A percentile compares a stretch with the other conserved stretches of the same genome.
Conservation (phyloP, 2,797 vertebrate species). For the Furcifer pardalis region DNA sequence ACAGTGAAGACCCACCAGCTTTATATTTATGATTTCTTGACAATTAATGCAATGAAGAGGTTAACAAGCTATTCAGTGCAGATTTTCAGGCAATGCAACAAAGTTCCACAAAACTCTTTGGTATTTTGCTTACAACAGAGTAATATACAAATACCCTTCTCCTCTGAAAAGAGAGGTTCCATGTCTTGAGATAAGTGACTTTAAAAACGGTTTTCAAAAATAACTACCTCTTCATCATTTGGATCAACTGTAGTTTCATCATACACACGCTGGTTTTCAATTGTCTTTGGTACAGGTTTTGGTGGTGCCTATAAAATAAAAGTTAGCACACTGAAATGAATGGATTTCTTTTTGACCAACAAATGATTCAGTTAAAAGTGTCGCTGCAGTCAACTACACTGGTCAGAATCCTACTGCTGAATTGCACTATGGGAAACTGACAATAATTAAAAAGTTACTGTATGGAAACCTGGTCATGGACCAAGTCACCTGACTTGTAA, state of each 20-base stretch:
- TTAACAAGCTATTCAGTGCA: background rate
- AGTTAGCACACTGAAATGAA: background rate
- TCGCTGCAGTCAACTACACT: background rate
- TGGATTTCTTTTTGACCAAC: background rate
- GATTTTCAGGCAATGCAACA: background rate
- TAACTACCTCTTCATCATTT: slow-evolving; percentile 92
- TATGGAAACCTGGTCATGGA: no score
- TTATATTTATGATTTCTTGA: background rate
- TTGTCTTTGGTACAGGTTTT: slow-evolving; percentile 94
- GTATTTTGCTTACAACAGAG: background rate
- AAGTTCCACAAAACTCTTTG: background rate
- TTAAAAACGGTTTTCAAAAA: slow-evolving; percentile 15
- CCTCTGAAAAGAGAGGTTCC: background rate
- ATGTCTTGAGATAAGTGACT: background rate
- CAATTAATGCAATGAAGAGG: background rate
- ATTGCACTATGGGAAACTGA: no score
- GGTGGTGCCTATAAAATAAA: slow-evolving; percentile 87
- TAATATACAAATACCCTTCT: no score
- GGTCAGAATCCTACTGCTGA: no score
- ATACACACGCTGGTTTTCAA: slow-evolving; percentile 94
- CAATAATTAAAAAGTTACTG: no score
- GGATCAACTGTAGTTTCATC: slow-evolving; percentile 96
- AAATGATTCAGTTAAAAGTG: background rate
- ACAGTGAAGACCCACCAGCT: background rate
- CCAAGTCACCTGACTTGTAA: no score